Percentiles rank a stretch among this genome's conserved stretches.
Evolutionary conservation across 2,888 invertebrate genomes (phyloP).

Genomic region (Rhyacophila evoluta): DNA sequence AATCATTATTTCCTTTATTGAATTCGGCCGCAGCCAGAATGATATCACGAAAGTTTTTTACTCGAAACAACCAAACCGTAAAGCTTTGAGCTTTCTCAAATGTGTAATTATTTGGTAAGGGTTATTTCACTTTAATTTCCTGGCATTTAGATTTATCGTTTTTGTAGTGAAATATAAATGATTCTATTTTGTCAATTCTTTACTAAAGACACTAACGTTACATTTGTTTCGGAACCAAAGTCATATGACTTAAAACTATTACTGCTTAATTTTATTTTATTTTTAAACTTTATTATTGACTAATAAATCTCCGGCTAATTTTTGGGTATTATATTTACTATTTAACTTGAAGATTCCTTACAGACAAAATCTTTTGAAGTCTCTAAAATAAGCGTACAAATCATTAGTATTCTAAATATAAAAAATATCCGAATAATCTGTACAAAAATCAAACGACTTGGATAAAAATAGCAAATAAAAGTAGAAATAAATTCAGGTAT

Average conservation of each 20-base stretch:
- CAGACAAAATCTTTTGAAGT: too few relatives aligned
- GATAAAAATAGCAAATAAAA: not conserved
- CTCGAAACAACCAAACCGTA: not conserved
- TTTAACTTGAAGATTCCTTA: too few relatives aligned
- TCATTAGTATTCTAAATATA: too few relatives aligned
- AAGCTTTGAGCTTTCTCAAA: not conserved
- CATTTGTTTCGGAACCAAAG: too few relatives aligned
- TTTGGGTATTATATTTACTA: too few relatives aligned
- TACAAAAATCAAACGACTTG: not conserved
- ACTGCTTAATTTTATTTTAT: too few relatives aligned
- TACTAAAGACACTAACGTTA: too few relatives aligned
- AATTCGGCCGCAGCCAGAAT: not conserved
- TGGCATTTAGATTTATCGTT: not conserved
- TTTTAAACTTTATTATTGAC: too few relatives aligned
- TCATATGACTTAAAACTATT: too few relatives aligned
- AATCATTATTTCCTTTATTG: not conserved
- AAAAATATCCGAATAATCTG: not conserved
- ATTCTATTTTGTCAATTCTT: not conserved
- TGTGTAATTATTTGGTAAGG: not conserved
- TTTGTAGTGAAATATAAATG: not conserved
- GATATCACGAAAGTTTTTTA: not conserved
- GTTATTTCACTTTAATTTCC: not conserved
- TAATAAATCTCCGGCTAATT: too few relatives aligned
- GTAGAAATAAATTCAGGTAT: not conserved
- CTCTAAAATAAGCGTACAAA: too few relatives aligned